phyloP scores from a whole-genome alignment of 2,888 invertebrate species.

The Eurois occulta region DNA sequence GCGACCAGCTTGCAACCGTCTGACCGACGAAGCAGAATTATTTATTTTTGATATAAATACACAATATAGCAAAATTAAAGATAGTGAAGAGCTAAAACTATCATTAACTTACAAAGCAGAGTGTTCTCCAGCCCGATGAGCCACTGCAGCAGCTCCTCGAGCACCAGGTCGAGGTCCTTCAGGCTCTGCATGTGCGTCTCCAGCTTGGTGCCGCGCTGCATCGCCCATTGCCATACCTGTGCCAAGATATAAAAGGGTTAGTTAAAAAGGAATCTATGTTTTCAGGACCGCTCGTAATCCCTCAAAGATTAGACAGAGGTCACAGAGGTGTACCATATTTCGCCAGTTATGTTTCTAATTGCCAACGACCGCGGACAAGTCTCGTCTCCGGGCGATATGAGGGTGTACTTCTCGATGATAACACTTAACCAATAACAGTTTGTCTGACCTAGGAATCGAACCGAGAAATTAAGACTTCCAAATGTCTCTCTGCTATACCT shows the following conservation, averaged over 20 bases:
- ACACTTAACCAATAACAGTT: too few relatives aligned
- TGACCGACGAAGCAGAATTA: too few relatives aligned
- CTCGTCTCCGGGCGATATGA: not conserved
- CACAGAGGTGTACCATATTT: too few relatives aligned
- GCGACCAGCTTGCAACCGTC: not conserved
- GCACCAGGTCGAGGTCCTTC: constrained; percentile 95
- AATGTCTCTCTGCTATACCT: not conserved
- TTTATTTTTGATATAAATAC: too few relatives aligned
- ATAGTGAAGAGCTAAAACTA: not conserved
- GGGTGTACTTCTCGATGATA: too few relatives aligned
- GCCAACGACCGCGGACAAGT: not conserved
- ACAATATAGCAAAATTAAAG: not conserved
- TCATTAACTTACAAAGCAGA: constrained; percentile 90
- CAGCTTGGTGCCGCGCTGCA: constrained; percentile 96
- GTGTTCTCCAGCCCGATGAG: constrained; percentile 96
- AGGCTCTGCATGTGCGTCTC: constrained; percentile 96
- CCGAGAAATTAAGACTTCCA: not conserved
- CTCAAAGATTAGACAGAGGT: not conserved
- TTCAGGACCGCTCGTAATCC: not conserved
- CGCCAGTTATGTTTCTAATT: not conserved
- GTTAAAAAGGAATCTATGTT: not conserved
- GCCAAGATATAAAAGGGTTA: not conserved
- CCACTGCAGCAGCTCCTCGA: constrained; percentile 99
- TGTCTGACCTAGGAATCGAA: too few relatives aligned
- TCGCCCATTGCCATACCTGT: constrained; percentile 95